Base-by-base conservation (phyloP, 2,888 invertebrate genomes). In the Merodon equestris region DNA sequence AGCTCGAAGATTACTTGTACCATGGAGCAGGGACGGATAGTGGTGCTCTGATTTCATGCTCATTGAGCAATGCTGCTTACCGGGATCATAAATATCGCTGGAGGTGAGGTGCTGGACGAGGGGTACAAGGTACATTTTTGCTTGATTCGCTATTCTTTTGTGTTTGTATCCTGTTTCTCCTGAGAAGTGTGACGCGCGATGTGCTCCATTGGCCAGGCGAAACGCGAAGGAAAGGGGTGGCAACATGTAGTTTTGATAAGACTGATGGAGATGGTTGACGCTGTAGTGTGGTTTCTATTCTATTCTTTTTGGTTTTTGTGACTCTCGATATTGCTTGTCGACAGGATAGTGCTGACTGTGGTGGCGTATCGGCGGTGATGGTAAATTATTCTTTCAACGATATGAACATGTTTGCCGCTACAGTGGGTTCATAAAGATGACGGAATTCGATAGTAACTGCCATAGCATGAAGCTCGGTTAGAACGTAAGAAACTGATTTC, bases 11-110 rank as follows among this genome's bases (percentile, higher is more conserved):
- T 27, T n/a, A n/a, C n/a, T 36, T 36, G 10, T 48, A 42, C 56
- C 38, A 42, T 42, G 27, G 18, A 38, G 42, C 9, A n/a, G 47
- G 48, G 64, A 42, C 53, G 54, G 58, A 19, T 60, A 18, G 48
- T 27, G 56, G 47, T 58, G 53, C 58, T 60, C 44, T 47, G 27
- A 60, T 51, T 68, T 73, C 45, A 56, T 68, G 68, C 60, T 70
- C 79, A 73, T 42, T 79, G 68, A 68, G 45, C 79, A 79, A 76
- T 61, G 48, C 19, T 60, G 48, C 51, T 54, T 64, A 63, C 51
- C 42, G 53, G 48, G 68, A 73, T 73, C 73, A 66, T 71, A 66
- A 66, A 50, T 54, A 54, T 19, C 47, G 56, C 40, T 2, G 13
- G 48, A 54, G 44, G 40, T 60, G 60, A 47, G 27, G 27, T 7